Conservation (phyloP, 2,888 invertebrate species). For the Macroteleia sp. region DNA sequence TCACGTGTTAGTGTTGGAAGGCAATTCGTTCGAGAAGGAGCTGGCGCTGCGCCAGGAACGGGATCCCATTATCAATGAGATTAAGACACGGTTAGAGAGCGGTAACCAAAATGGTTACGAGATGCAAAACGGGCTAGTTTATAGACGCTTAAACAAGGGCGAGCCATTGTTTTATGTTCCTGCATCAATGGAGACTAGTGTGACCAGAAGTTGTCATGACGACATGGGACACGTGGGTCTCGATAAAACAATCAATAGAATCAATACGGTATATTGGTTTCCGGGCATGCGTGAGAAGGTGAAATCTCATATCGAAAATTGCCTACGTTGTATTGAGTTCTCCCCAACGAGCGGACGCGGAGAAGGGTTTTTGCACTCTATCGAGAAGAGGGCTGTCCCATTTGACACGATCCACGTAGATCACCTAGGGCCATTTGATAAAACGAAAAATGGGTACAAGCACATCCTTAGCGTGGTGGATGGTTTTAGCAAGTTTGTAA, state of each 20-base stretch:
- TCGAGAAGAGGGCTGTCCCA: slow-evolving; percentile 8
- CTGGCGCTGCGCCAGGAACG: slow-evolving; percentile 3
- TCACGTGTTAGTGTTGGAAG: background rate
- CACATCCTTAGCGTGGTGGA: background rate
- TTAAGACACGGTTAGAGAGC: slow-evolving; percentile 8
- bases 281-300: slow-evolving; percentile 59
- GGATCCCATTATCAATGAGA: background rate
- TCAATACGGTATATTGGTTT: slow-evolving; percentile 64
- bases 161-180: background rate
- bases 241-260: slow-evolving; percentile 36
- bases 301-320: slow-evolving; percentile 70
- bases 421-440: background rate
- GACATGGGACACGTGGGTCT: slow-evolving; percentile 52
- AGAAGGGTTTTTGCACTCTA: slow-evolving; percentile 8
- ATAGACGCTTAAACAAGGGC: slow-evolving; percentile 52
- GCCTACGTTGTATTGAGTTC: slow-evolving; percentile 72
- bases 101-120: slow-evolving; percentile 42
- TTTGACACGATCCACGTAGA: slow-evolving; percentile 27
- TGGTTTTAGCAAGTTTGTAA: slow-evolving; percentile 1
- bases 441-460: slow-evolving; percentile 21
- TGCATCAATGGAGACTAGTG: background rate
- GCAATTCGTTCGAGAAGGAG: background rate
- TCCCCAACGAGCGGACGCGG: slow-evolving; percentile 56
- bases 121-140: slow-evolving; percentile 67
- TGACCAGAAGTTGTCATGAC: slow-evolving; percentile 37